Conservation (phyloP, 2,797 vertebrate species). For the Alauda arvensis region DNA sequence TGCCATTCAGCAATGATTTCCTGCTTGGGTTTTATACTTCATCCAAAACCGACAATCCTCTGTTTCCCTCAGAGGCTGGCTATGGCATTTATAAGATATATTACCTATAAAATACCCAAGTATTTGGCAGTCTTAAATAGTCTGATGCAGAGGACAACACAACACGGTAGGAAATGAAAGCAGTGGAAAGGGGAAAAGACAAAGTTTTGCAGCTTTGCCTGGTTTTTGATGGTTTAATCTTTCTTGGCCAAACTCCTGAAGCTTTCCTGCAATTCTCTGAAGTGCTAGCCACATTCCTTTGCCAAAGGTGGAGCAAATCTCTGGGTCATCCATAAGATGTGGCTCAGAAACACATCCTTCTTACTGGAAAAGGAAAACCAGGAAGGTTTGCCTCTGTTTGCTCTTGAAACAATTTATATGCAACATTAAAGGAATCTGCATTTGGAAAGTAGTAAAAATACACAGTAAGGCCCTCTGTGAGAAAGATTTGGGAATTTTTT, state of each 20-base stretch:
- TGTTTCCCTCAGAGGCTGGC: slow-evolving; percentile 60
- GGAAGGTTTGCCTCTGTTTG: slow-evolving; percentile 13
- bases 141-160: slow-evolving; percentile 58
- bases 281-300: slow-evolving; percentile 30
- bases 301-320: slow-evolving; percentile 26
- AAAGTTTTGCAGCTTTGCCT: slow-evolving; percentile 27
- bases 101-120: slow-evolving; percentile 63
- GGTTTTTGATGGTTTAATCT: slow-evolving; percentile 36
- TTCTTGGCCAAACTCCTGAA: slow-evolving; percentile 27
- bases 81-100: slow-evolving; percentile 65
- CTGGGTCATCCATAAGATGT: slow-evolving; percentile 26
- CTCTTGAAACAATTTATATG: slow-evolving; percentile 18
- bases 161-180: slow-evolving; percentile 49
- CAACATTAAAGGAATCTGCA: slow-evolving; percentile 7
- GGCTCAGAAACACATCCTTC: slow-evolving; percentile 22
- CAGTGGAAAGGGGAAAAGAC: slow-evolving; percentile 26
- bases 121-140: slow-evolving; percentile 57
- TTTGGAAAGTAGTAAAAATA: slow-evolving; percentile 31
- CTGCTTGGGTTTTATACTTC: slow-evolving; percentile 62
- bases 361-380: slow-evolving; percentile 34
- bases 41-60: slow-evolving; percentile 65
- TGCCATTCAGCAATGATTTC: slow-evolving; percentile 67
- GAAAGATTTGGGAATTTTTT: slow-evolving; percentile 1
- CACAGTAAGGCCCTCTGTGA: neutral
- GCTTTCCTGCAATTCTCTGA: slow-evolving; percentile 42